Percentiles rank a stretch among this genome's conserved stretches.
These are phyloP conservation scores for Polypedilum pembai DNA, from an alignment of 1,140 invertebrate species.

Conservation along the genomic window DNA sequence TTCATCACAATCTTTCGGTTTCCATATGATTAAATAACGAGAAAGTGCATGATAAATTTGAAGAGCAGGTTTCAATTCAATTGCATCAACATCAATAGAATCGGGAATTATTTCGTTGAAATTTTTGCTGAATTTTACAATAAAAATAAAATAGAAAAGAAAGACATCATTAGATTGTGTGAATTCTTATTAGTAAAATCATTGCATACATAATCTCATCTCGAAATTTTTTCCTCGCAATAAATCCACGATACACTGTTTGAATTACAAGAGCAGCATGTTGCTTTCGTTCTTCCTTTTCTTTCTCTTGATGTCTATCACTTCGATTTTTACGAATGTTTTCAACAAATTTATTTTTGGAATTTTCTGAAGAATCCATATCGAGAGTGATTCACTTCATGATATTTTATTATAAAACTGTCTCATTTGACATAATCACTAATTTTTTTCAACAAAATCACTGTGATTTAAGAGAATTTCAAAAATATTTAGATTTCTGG, in stretches of 20 bases:
- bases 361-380: not conserved
- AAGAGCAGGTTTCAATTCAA: conserved; percentile 55
- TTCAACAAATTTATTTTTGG: conserved; percentile 33
- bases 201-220: conserved; percentile 38
- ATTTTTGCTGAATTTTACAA: too few relatives aligned
- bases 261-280: conserved; percentile 64
- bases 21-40: conserved; percentile 63
- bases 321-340: not conserved
- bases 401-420: too few relatives aligned
- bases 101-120: conserved; percentile 58
- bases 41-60: conserved; percentile 63
- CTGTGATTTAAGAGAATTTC: too few relatives aligned
- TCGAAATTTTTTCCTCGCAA: conserved; percentile 47
- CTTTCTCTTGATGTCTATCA: conserved; percentile 54
- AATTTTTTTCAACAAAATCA: too few relatives aligned
- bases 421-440: too few relatives aligned
- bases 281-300: conserved; percentile 69
- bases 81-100: conserved; percentile 45
- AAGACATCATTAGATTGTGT: not conserved
- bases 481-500: too few relatives aligned
- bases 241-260: conserved; percentile 61
- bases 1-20: conserved; percentile 58
- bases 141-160: conserved; percentile 32
- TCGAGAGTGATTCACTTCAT: not conserved
- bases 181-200: not conserved